Evolutionary conservation across 2,113 vertebrate genomes (phyloP).

Genomic region (Sander lucioperca): DNA sequence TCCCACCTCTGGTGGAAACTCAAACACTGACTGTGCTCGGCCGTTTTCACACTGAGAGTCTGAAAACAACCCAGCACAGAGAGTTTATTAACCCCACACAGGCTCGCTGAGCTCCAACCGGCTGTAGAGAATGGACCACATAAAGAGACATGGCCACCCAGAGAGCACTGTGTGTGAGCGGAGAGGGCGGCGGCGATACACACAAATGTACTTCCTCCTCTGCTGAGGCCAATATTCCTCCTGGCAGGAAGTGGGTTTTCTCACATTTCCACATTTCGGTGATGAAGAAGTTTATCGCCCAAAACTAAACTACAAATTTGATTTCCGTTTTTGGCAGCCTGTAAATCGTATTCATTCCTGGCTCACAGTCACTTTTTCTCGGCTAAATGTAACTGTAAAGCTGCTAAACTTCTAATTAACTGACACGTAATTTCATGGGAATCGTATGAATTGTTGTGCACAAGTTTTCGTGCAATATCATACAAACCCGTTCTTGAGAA

Average conservation of each 20-base stretch:
- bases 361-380: too few species aligned
- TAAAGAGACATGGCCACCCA: conserved; percentile 52
- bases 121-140: conserved; percentile 57
- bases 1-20: too few species aligned
- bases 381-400: too few species aligned
- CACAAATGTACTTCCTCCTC: conserved; percentile 27
- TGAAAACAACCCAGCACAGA: conserved; percentile 25
- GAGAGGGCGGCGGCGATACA: conserved; percentile 6
- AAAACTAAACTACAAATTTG: conserved; percentile 34
- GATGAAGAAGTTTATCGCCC: conserved; percentile 44
- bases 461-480: too few species aligned
- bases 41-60: neutral
- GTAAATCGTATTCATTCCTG: accelerated
- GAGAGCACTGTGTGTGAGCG: conserved; percentile 31
- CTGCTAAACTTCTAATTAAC: too few species aligned
- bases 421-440: too few species aligned
- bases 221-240: conserved; percentile 34
- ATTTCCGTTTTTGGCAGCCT: neutral
- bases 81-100: conserved; percentile 41
- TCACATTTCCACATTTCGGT: conserved; percentile 33
- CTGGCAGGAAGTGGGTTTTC: conserved; percentile 21
- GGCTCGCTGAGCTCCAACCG: conserved; percentile 33
- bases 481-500: too few species aligned
- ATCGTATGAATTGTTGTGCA: too few species aligned
- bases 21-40: neutral